phyloP scores from a whole-genome alignment of 2,113 vertebrate species.

The Gallinago paraguaiae region DNA sequence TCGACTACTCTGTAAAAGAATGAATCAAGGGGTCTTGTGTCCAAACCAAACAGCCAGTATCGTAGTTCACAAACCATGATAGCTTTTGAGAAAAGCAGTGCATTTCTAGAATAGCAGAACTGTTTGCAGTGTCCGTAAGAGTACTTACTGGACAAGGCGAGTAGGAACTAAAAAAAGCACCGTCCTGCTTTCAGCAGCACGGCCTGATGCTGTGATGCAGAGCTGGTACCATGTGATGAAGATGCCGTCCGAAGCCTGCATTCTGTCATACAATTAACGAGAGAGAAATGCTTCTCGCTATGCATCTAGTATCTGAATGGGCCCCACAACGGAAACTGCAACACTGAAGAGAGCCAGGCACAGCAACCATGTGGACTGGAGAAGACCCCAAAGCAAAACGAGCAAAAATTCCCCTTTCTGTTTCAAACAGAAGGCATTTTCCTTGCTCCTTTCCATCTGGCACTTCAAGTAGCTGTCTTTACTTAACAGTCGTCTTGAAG shows the following conservation, averaged over 20 bases:
- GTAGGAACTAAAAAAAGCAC: not conserved
- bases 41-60: conserved; percentile 1
- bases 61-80: not conserved
- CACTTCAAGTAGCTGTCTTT: conserved; percentile 56
- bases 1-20: not conserved
- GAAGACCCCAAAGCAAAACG: not conserved
- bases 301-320: not conserved
- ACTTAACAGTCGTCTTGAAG: conserved; percentile 39
- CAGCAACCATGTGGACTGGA: not conserved
- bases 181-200: not conserved
- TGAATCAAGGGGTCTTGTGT: not conserved
- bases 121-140: not conserved
- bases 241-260: rapidly evolving
- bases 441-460: conserved; percentile 56
- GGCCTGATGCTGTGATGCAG: rapidly evolving
- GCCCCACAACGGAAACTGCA: rapidly evolving
- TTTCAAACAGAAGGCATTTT: conserved; percentile 33
- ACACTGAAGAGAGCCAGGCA: not conserved
- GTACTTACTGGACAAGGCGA: not conserved
- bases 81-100: not conserved
- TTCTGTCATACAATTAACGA: not conserved
- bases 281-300: not conserved
- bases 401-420: not conserved
- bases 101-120: not conserved
- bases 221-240: not conserved